Evolutionary conservation across 2,797 vertebrate species (phyloP).

Genomic region (Lagocephalus sceleratus): DNA sequence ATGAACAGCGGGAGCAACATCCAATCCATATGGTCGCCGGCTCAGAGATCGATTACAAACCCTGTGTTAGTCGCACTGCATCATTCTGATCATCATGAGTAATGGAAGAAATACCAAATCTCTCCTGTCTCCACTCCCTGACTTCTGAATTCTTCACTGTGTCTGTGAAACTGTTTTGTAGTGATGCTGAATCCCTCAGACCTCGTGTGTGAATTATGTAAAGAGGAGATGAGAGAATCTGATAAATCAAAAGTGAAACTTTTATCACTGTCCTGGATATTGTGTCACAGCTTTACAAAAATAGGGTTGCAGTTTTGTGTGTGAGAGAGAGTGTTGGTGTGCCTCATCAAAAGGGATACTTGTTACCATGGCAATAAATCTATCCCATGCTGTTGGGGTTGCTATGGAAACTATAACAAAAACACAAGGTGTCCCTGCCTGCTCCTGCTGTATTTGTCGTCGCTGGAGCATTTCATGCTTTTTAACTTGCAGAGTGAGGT

Average conservation of each 20-base stretch:
- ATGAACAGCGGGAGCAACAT: too few relatives aligned
- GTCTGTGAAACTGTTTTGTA: constrained; percentile 14
- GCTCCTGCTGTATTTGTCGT: constrained; percentile 23
- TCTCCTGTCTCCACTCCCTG: constrained; percentile 15
- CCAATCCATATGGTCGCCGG: too few relatives aligned
- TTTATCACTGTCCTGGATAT: constrained; percentile 25
- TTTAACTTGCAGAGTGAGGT: too few relatives aligned
- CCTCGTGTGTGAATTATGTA: constrained; percentile 26
- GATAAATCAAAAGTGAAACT: constrained; percentile 27
- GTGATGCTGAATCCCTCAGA: constrained; percentile 9
- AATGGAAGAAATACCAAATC: constrained; percentile 12
- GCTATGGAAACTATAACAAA: constrained; percentile 73
- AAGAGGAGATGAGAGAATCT: constrained; percentile 15
- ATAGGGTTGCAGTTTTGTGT: constrained; percentile 13
- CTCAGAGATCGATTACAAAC: too few relatives aligned
- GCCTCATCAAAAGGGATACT: constrained; percentile 39
- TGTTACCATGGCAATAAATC: constrained; percentile 73
- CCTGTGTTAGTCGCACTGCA: too few relatives aligned
- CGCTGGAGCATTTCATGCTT: too few relatives aligned
- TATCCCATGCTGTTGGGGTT: constrained; percentile 59
- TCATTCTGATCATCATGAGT: neutral
- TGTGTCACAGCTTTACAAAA: constrained; percentile 40
- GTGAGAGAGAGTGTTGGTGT: constrained; percentile 4
- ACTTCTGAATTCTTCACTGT: constrained; percentile 9
- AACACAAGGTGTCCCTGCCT: constrained; percentile 55